Percentiles rank a stretch among this genome's conserved stretches.
Conservation (phyloP, 2,797 vertebrate genomes). For the Hirundo rustica region DNA sequence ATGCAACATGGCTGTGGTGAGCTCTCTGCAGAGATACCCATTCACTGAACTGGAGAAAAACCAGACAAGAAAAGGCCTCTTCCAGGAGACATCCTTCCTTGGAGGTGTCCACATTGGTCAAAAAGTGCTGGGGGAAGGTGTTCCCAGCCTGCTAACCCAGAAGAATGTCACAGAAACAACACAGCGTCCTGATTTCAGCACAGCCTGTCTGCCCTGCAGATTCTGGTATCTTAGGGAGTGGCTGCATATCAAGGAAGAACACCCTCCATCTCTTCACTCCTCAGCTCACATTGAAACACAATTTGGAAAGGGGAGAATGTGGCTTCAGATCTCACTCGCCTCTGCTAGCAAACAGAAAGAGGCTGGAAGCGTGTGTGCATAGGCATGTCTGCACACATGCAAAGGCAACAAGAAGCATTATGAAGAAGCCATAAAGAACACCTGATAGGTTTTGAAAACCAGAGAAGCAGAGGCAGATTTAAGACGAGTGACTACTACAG, state of each 20-base stretch:
- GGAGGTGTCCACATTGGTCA: fast-evolving
- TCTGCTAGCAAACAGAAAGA: background rate
- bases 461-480: background rate
- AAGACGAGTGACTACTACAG: background rate
- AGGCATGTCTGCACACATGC: fast-evolving
- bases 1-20: fast-evolving
- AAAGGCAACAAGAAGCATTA: background rate
- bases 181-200: background rate
- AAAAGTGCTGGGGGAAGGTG: background rate
- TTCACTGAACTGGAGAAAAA: background rate
- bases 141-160: background rate
- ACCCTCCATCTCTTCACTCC: background rate
- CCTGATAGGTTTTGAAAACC: background rate
- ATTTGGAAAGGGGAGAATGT: background rate
- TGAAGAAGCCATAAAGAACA: background rate
- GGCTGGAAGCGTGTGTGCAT: fast-evolving
- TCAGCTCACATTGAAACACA: background rate
- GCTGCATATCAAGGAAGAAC: background rate
- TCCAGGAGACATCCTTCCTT: background rate
- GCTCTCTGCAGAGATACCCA: background rate
- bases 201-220: background rate
- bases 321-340: background rate
- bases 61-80: background rate
- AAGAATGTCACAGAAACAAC: background rate
- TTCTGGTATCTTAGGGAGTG: background rate